phyloP scores from a whole-genome alignment of 1,140 invertebrate species.

The Heliconius nattereri region DNA sequence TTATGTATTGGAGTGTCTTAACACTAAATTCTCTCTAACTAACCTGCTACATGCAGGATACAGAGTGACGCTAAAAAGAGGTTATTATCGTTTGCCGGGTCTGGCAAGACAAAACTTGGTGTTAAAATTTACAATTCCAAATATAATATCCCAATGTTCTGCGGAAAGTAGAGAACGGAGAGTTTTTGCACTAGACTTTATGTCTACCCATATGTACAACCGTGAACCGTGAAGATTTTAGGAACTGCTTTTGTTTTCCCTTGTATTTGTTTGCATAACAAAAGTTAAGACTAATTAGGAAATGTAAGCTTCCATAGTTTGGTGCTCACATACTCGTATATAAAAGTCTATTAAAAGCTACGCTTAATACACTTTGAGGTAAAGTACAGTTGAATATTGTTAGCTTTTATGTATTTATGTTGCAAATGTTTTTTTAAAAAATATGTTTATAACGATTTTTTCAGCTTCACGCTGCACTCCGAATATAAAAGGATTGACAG shows the following conservation, averaged over 20 bases:
- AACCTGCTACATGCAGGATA: too few species aligned
- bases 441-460: too few species aligned
- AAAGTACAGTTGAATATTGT: neutral
- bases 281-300: constrained; percentile 7
- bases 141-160: neutral
- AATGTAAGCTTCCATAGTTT: constrained; percentile 9
- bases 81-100: neutral
- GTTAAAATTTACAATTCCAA: neutral
- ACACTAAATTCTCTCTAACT: too few species aligned
- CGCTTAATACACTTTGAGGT: constrained; percentile 26
- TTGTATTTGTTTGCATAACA: neutral
- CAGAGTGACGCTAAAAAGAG: too few species aligned
- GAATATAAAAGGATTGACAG: too few species aligned
- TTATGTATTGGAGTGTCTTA: too few species aligned
- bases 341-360: constrained; percentile 11
- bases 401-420: neutral
- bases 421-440: neutral
- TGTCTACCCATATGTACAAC: neutral
- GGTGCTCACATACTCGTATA: neutral
- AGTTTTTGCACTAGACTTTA: neutral
- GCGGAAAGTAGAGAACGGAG: neutral
- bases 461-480: too few species aligned
- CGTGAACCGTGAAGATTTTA: neutral
- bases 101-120: neutral
- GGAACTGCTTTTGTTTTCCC: neutral